Evolutionary conservation across 2,888 invertebrate genomes (phyloP).

Genomic region (Alitta virens): DNA sequence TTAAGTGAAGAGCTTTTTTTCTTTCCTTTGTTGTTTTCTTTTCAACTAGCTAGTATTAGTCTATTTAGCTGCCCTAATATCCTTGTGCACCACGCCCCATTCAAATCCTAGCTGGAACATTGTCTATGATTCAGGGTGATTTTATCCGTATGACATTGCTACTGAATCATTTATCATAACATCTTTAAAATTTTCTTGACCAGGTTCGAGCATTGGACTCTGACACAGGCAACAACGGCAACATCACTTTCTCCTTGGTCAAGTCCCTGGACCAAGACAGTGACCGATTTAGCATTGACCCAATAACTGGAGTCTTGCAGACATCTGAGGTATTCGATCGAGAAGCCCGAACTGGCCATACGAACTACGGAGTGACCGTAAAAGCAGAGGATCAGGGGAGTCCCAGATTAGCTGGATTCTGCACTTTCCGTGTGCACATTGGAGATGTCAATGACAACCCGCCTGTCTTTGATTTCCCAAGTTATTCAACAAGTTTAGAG

Average conservation of each 20-base stretch:
- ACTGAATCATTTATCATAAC: too few species aligned
- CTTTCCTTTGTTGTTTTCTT: too few species aligned
- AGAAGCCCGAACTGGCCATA: slow-evolving; percentile 60
- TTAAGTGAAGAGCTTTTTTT: too few species aligned
- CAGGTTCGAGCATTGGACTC: slow-evolving; percentile 75
- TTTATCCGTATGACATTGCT: too few species aligned
- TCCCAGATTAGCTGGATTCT: slow-evolving; percentile 95
- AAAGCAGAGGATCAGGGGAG: slow-evolving; percentile 98
- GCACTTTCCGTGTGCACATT: slow-evolving; percentile 72
- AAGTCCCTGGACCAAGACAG: slow-evolving; percentile 69
- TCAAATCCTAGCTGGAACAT: too few species aligned
- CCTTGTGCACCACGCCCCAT: too few species aligned
- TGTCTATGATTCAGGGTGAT: too few species aligned
- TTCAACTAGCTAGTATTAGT: too few species aligned
- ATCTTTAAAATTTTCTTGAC: too few species aligned
- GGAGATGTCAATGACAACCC: slow-evolving; percentile 51
- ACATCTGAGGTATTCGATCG: slow-evolving; percentile 73
- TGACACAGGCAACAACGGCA: slow-evolving; percentile 81
- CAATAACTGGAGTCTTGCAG: slow-evolving; percentile 90
- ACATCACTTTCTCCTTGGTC: slow-evolving; percentile 90
- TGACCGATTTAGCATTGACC: slow-evolving; percentile 94
- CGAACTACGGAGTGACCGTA: slow-evolving; percentile 66
- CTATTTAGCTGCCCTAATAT: too few species aligned
- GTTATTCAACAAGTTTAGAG: slow-evolving; percentile 41
- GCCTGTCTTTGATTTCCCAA: slow-evolving; percentile 47